Evolutionary conservation across 2,113 vertebrate genomes (phyloP).

Genomic region (Siphamia tubifer): DNA sequence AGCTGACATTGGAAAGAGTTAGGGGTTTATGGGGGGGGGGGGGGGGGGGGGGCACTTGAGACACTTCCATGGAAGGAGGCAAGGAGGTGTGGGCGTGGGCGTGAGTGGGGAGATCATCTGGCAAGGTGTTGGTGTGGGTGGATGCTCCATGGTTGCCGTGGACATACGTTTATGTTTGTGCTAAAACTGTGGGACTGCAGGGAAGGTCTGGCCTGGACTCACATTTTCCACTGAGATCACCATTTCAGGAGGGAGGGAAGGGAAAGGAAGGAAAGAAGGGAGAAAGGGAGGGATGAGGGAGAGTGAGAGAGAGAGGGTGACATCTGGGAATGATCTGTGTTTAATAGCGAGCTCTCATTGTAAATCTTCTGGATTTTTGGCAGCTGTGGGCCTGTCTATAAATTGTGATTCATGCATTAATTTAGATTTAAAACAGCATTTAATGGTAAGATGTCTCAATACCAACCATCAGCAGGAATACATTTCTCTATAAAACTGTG

Average conservation of each 20-base stretch:
- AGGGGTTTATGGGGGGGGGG: background rate
- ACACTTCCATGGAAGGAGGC: background rate
- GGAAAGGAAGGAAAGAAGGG: background rate
- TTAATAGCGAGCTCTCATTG: slow-evolving; percentile 68
- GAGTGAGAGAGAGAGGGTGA: background rate
- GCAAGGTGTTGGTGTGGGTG: slow-evolving; percentile 43
- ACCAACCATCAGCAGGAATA: background rate
- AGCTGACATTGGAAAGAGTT: slow-evolving; percentile 25
- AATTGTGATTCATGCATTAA: slow-evolving; percentile 19
- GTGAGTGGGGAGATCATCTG: slow-evolving; percentile 31
- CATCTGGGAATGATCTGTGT: slow-evolving; percentile 79
- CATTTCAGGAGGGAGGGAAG: background rate
- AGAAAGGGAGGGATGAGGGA: background rate
- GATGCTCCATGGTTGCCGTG: slow-evolving; percentile 34
- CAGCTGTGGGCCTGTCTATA: slow-evolving; percentile 35
- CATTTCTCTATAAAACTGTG: background rate
- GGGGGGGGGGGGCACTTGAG: too few species aligned
- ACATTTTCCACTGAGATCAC: slow-evolving; percentile 82
- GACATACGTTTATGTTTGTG: slow-evolving; percentile 3
- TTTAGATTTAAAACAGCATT: slow-evolving; percentile 4
- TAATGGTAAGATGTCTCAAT: slow-evolving; percentile 21
- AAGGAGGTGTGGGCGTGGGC: background rate
- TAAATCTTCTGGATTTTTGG: slow-evolving; percentile 68
- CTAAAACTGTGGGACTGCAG: slow-evolving; percentile 12
- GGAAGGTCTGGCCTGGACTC: slow-evolving; percentile 52